Conservation (phyloP, 1,140 invertebrate genomes). For the Leptoteleia sp. region DNA sequence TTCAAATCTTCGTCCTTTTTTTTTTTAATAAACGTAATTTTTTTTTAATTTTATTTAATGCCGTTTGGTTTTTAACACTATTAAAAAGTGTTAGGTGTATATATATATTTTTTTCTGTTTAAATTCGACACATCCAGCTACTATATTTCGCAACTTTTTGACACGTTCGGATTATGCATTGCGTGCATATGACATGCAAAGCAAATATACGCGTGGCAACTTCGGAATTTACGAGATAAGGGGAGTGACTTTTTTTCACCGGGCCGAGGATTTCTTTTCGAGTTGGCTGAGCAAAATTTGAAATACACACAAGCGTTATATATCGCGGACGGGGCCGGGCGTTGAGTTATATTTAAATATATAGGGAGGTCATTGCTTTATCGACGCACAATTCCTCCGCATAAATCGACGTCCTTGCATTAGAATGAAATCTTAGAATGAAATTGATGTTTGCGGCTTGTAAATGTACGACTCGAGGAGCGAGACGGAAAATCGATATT, state of each 20-base stretch:
- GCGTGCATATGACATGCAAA: constrained; percentile 15
- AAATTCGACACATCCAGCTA: too few relatives aligned
- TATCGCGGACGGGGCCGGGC: too few relatives aligned
- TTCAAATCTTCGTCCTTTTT: too few relatives aligned
- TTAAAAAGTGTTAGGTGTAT: too few relatives aligned
- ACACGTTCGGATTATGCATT: constrained; percentile 15
- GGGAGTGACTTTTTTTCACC: constrained; percentile 11
- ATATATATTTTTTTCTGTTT: too few relatives aligned
- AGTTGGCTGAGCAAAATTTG: constrained; percentile 5
- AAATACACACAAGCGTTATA: constrained; percentile 15
- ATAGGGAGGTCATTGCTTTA: constrained; percentile 34
- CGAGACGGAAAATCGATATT: constrained; percentile 38
- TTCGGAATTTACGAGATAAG: constrained; percentile 32
- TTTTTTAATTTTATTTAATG: too few relatives aligned
- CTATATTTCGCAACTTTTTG: constrained; percentile 16
- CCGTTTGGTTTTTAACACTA: too few relatives aligned
- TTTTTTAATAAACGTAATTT: too few relatives aligned
- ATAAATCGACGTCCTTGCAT: constrained; percentile 39
- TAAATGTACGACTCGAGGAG: constrained; percentile 34
- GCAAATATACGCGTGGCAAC: constrained; percentile 22
- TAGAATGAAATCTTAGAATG: constrained; percentile 46
- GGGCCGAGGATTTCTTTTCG: neutral
- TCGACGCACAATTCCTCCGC: constrained; percentile 32
- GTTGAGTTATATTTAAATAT: constrained; percentile 15
- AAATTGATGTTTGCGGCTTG: constrained; percentile 46